phyloP scores from a whole-genome alignment of 1,140 invertebrate species.

The Arion vulgaris region DNA sequence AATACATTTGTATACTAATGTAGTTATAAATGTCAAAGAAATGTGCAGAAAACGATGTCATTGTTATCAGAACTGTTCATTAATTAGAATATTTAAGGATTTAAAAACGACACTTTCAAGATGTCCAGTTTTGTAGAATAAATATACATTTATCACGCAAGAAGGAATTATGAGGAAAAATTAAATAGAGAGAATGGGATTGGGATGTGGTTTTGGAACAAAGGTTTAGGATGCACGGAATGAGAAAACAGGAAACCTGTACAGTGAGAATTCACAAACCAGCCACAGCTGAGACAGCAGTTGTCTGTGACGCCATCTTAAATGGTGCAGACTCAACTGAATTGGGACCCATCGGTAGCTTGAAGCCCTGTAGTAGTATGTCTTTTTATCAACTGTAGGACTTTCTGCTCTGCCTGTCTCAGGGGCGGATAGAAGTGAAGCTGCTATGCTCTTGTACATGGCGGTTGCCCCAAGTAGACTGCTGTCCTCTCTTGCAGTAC shows the following conservation, averaged over 20 bases:
- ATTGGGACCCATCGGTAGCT: conserved; percentile 3
- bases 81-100: too few species aligned
- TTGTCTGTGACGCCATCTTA: conserved; percentile 20
- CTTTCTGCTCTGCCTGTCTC: background rate
- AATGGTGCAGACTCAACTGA: conserved; percentile 12
- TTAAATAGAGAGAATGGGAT: too few species aligned
- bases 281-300: conserved; percentile 18
- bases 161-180: too few species aligned
- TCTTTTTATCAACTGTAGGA: background rate
- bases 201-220: background rate
- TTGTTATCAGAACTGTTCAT: too few species aligned
- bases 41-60: too few species aligned
- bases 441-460: conserved; percentile 32
- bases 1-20: too few species aligned
- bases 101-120: too few species aligned
- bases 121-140: too few species aligned
- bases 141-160: too few species aligned
- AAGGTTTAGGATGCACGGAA: background rate
- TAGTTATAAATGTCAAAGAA: too few species aligned
- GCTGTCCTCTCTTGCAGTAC: background rate
- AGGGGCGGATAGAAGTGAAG: conserved; percentile 22
- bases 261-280: conserved; percentile 12
- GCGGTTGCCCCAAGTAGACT: conserved; percentile 36
- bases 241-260: background rate
- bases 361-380: conserved; percentile 27